Base-by-base conservation (phyloP, 1,140 invertebrate species). In the Hycleus cichorii region DNA sequence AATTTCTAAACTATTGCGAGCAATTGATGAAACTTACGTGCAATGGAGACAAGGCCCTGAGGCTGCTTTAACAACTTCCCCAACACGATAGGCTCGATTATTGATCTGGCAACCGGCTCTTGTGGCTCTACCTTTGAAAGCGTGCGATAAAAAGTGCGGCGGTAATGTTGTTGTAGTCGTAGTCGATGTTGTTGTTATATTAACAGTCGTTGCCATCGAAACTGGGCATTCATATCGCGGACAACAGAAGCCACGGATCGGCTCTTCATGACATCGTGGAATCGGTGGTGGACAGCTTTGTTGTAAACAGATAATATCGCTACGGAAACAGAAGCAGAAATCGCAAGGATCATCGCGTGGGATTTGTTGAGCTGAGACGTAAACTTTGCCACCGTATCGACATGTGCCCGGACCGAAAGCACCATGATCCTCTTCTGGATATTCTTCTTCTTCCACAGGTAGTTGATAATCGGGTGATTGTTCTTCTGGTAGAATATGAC, bases 261-360 rank as follows among this genome's bases (percentile, higher is more conserved):
- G 86, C 76, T 95, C 92, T 73, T 94, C 89, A 70, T 88, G 87
- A 69, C 93, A 96, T 32, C 88, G 88, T 42, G 86, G 83, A 63
- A 95, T 93, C 46, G 93, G 93, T 27, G 92, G 92, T 49, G 93
- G 93, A 76, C 93, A 96, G 68, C 90, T 93, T 73, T 96, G 93
- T 75, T 95, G 92, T 43, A 96, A 76, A 67, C 93, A 96, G 63
- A 96, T 95, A 62, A 96, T 95, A 70, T 95, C 93, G 71, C 91
- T 92, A 75, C 93, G 83, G 80, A 95, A 96, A 80, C 93, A 96
- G 85, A 96, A 96, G 75, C 93, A 96, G 79, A 95, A 96, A 70
- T 95, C 92, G 71, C 93, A 96, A 27, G 93, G 91, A 78, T 96
- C 91, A 58, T 93, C 89, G 64, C 92, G 79, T 18, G 92, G 92